These are phyloP conservation scores for Phortica okadai DNA, from an alignment of 2,888 invertebrate species.

Conservation along the genomic window DNA sequence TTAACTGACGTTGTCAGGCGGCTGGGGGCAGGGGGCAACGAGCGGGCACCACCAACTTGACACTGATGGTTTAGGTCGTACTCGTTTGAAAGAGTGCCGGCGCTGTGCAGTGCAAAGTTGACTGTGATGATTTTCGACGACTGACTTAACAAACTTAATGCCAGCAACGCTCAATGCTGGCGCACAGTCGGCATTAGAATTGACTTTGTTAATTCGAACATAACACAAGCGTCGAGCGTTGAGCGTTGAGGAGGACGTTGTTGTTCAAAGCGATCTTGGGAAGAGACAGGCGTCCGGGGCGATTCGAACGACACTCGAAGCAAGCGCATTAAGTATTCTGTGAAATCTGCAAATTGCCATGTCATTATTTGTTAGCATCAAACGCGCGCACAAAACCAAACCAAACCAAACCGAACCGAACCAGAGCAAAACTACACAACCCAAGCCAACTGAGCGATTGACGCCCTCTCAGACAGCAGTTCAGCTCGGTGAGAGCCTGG, in stretches of 20 bases:
- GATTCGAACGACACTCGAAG: conserved; percentile 43
- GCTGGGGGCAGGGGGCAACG: conserved; percentile 34
- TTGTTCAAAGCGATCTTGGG: conserved; percentile 40
- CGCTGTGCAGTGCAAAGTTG: conserved; percentile 18
- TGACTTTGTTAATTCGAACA: conserved; percentile 67
- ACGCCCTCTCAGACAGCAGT: too few relatives aligned
- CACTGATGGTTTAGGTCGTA: conserved; percentile 60
- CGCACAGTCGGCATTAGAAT: conserved; percentile 53
- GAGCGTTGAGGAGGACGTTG: conserved; percentile 40
- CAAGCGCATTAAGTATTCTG: conserved; percentile 59
- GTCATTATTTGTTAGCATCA: conserved; percentile 75
- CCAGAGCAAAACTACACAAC: background rate
- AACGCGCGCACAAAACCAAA: conserved; percentile 48
- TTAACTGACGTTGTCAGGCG: conserved; percentile 64
- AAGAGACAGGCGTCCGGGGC: background rate
- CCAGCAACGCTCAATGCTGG: conserved; percentile 44
- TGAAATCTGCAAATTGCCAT: conserved; percentile 75
- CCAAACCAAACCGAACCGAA: conserved; percentile 13
- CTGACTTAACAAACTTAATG: conserved; percentile 56
- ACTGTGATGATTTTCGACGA: conserved; percentile 46
- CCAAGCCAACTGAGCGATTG: too few relatives aligned
- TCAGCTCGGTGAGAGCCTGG: background rate
- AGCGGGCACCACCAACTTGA: conserved; percentile 55
- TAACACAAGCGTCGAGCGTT: conserved; percentile 35
- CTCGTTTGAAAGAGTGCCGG: conserved; percentile 18